Evolutionary conservation across 1,140 invertebrate genomes (phyloP).

Genomic region (Cardiocondyla obscurior): DNA sequence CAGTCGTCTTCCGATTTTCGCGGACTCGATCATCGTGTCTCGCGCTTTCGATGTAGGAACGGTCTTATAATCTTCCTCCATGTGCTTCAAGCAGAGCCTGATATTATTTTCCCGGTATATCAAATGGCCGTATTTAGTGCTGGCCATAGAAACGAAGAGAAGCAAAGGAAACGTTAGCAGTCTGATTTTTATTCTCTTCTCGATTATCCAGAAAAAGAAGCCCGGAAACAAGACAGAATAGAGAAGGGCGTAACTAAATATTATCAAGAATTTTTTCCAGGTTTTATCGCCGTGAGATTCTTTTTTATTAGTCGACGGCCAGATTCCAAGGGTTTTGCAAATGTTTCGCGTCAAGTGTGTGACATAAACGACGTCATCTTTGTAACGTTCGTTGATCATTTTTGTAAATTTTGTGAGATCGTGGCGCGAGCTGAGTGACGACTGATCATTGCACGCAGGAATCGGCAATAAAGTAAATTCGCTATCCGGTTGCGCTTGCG

Average conservation of each 20-base stretch:
- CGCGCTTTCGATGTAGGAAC: slow-evolving; percentile 17
- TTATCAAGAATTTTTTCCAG: not conserved
- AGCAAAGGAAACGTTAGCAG: slow-evolving; percentile 62
- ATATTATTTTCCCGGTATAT: slow-evolving; percentile 62
- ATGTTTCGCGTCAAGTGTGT: slow-evolving; percentile 7
- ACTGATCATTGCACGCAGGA: not conserved
- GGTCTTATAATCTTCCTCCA: slow-evolving; percentile 70
- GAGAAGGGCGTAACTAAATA: not conserved
- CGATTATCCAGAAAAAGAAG: not conserved
- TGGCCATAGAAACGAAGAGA: slow-evolving; percentile 69
- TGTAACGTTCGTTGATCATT: slow-evolving; percentile 9
- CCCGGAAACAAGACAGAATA: slow-evolving; percentile 24
- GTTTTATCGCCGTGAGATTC: not conserved
- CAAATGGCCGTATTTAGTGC: slow-evolving; percentile 67
- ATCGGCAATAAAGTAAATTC: not conserved
- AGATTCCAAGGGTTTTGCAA: slow-evolving; percentile 4
- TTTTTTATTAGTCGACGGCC: not conserved
- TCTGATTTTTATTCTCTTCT: slow-evolving; percentile 28
- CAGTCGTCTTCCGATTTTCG: slow-evolving; percentile 64
- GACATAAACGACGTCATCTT: slow-evolving; percentile 30
- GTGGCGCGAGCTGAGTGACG: not conserved
- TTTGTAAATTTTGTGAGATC: not conserved
- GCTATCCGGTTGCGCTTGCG: not conserved
- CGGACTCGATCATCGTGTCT: slow-evolving; percentile 63
- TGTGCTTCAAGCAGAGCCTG: slow-evolving; percentile 66